Evolutionary conservation across 2,113 vertebrate genomes (phyloP).

Genomic region (Brevimyrus niger): DNA sequence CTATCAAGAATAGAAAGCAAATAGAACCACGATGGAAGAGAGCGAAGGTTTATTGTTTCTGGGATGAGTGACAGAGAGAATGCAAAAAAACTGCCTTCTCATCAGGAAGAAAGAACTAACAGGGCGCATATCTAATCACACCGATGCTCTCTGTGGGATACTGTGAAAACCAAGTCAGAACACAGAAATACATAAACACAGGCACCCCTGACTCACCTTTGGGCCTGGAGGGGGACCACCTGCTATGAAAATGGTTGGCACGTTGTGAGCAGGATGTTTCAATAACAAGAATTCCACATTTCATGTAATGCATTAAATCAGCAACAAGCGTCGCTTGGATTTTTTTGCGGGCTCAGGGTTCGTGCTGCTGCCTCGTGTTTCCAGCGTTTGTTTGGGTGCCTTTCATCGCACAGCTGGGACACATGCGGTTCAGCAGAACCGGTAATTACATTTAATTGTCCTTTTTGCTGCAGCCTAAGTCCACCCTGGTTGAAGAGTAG

Average conservation of each 20-base stretch:
- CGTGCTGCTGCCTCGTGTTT: not conserved
- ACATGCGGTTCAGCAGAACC: not conserved
- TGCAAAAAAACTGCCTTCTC: not conserved
- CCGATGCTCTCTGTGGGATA: not conserved
- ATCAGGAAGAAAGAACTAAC: not conserved
- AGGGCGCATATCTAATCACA: not conserved
- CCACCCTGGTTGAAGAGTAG: not conserved
- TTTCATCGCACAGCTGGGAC: not conserved
- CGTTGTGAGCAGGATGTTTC: not conserved
- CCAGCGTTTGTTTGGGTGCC: not conserved
- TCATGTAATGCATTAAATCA: not conserved
- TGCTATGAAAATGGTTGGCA: not conserved
- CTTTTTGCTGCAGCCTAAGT: not conserved
- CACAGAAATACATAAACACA: not conserved
- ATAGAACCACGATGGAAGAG: not conserved
- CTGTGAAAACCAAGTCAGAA: not conserved
- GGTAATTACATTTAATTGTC: not conserved
- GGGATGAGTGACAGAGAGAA: not conserved
- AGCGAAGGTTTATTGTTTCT: not conserved
- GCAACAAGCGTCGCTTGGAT: not conserved
- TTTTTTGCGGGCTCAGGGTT: not conserved
- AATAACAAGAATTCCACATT: not conserved
- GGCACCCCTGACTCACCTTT: not conserved
- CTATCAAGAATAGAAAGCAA: not conserved
- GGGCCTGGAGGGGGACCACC: not conserved